Conservation (phyloP, 1,140 invertebrate genomes). For the Palaemon carinicauda region DNA sequence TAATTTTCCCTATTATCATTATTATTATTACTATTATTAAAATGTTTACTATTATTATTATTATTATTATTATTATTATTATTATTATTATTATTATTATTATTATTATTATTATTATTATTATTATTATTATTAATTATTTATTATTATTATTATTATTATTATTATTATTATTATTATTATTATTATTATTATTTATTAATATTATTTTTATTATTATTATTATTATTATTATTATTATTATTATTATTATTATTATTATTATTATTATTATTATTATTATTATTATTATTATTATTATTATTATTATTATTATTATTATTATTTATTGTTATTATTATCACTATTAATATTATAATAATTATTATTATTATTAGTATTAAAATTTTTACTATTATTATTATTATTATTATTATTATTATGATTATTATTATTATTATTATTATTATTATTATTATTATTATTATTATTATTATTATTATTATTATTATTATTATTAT, state of each 20-base stretch:
- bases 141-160: neutral
- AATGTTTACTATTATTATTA: neutral
- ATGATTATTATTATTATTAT: no score
- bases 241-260: neutral
- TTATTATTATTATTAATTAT: neutral
- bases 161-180: neutral
- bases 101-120: neutral
- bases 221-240: neutral
- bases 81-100: neutral
- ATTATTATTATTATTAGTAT: no score
- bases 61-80: conserved; percentile 3
- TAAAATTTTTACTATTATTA: no score
- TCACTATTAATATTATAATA: no score
- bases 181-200: neutral
- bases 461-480: no score
- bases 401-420: no score
- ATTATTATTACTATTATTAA: neutral
- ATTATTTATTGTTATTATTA: no score
- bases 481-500: no score
- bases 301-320: neutral
- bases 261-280: neutral
- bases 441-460: no score
- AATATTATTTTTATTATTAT: neutral
- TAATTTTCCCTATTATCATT: neutral
- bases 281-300: neutral